Base-by-base conservation (phyloP, 2,113 vertebrate species). In the Dromiciops gliroides region DNA sequence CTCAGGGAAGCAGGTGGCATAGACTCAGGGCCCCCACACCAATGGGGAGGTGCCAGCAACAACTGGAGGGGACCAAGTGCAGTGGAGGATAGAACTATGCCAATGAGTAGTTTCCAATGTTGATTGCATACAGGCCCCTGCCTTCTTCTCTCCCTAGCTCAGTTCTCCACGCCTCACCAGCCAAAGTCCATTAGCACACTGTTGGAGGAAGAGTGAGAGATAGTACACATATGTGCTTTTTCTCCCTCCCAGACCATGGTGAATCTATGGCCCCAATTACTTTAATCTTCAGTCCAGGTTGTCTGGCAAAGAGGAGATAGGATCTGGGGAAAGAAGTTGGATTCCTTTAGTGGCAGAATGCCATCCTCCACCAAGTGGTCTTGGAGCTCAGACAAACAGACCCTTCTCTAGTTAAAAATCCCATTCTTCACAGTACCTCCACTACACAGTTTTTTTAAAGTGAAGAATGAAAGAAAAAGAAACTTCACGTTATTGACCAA, bases 181-280 rank as follows among this genome's bases (percentile, higher is more conserved):
- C 67, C 67, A 83, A 83, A 83, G 67, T 83, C 67, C 67, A 83
- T 83, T 83, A 83, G n/a, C n/a, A 83, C 67, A 83, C 67, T 83
- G 67, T 44, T 83, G 67, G 67, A 83, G n/a, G 67, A 83, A 83
- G n/a, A 83, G n/a, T 44, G 67, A 83, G 67, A 83, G 67, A 83
- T 83, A 83, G 67, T 44, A 83, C 67, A 83, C 67, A 83, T 44
- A 83, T 83, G 67, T 44, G 67, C 67, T 83, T 83, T 44, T 44
- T 44, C n/a, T 8, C 19, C n/a, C 16, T 83, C 37, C 28, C 56
- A 83, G 67, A 44, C 67, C 67, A 22, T 83, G n/a, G 67, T 83
- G 67, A 83, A 83, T 83, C 67, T 44, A 83, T 83, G n/a, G 67
- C 67, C n/a, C 67, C n/a, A 83, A 83, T 83, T 83, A 44, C n/a